phyloP scores from a whole-genome alignment of 2,797 vertebrate species.

The Onychomys leucogaster region DNA sequence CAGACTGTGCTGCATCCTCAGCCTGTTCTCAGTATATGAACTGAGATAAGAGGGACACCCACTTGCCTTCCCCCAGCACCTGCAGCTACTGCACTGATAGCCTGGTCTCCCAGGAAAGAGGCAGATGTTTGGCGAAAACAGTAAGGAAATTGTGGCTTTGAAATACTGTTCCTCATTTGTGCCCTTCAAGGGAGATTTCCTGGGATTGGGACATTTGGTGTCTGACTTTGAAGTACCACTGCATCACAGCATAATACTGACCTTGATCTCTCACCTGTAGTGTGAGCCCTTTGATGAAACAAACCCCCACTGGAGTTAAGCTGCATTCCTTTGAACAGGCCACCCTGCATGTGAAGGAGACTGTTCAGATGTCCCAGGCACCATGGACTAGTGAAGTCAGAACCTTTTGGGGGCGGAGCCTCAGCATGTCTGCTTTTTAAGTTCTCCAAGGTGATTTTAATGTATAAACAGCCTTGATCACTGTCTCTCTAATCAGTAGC shows the following conservation, averaged over 20 bases:
- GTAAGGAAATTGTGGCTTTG: not conserved
- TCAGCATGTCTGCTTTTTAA: not conserved
- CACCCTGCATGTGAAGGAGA: not conserved
- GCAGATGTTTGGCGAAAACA: not conserved
- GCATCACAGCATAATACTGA: not conserved
- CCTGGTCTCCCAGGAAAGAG: not conserved
- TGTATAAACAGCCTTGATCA: not conserved
- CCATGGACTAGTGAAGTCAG: not conserved
- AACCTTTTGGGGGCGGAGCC: not conserved
- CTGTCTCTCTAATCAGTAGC: not conserved
- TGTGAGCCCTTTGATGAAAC: not conserved
- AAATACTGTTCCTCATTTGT: not conserved
- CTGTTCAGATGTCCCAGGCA: not conserved
- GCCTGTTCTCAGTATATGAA: not conserved
- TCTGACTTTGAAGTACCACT: not conserved
- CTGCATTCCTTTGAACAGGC: constrained; percentile 38
- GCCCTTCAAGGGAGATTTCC: not conserved
- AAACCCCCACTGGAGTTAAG: not conserved
- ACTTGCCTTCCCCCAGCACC: not conserved
- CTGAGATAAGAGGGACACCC: not conserved
- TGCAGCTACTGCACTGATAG: not conserved
- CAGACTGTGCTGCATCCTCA: not conserved
- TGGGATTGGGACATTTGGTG: not conserved
- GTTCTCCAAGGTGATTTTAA: not conserved
- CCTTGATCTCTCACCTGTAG: not conserved